Conservation (phyloP, 2,888 invertebrate species). For the Crepidodera aurea region DNA sequence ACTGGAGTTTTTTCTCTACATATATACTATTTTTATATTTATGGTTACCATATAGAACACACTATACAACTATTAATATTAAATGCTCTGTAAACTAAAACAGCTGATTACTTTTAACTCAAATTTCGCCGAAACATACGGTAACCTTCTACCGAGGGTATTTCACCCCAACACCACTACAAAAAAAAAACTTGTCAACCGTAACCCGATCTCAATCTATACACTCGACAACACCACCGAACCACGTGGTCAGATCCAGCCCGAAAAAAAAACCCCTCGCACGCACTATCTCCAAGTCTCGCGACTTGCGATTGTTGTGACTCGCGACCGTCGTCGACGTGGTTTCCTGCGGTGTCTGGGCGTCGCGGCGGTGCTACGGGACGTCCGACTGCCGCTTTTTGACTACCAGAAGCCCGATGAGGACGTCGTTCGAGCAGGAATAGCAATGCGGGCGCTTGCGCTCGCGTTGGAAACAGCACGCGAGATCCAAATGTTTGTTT, state of each 20-base stretch:
- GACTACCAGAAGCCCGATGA: constrained; percentile 16
- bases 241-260: constrained; percentile 14
- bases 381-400: constrained; percentile 18
- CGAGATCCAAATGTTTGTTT: neutral
- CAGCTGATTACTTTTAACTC: neutral
- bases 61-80: too few species aligned
- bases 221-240: constrained; percentile 5
- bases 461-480: constrained; percentile 5
- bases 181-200: constrained; percentile 24
- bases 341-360: neutral
- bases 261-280: constrained; percentile 5
- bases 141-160: neutral
- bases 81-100: neutral
- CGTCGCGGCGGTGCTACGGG: constrained; percentile 6
- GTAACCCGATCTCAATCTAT: constrained; percentile 20
- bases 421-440: constrained; percentile 4
- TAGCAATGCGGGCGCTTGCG: constrained; percentile 16
- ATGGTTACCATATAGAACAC: too few species aligned
- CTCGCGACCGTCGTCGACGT: neutral
- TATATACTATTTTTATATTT: too few species aligned
- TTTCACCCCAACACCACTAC: neutral
- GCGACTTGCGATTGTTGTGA: constrained; percentile 7
- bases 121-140: constrained; percentile 3
- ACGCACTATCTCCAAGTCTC: constrained; percentile 9
- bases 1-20: too few species aligned